Evolutionary conservation across 1,140 invertebrate genomes (phyloP).

Genomic region (Drosophila erecta): DNA sequence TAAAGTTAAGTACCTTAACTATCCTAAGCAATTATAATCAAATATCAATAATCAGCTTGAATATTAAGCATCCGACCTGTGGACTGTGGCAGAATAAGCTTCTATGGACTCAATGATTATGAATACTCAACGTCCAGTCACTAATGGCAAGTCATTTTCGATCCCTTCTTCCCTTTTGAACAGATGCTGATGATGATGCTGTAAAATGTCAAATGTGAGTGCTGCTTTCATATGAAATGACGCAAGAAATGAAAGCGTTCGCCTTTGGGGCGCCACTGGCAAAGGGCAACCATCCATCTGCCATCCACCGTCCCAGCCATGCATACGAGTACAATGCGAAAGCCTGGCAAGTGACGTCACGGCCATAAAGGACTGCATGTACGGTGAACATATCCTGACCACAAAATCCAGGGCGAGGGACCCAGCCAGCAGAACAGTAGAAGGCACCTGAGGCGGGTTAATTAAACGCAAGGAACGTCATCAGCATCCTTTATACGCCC

Average conservation of each 20-base stretch:
- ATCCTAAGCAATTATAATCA: neutral
- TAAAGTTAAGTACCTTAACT: no score
- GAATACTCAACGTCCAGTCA: slow-evolving; percentile 38
- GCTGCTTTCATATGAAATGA: slow-evolving; percentile 72
- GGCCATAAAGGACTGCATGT: slow-evolving; percentile 3
- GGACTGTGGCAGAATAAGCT: neutral
- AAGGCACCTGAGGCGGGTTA: slow-evolving; percentile 30
- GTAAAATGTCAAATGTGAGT: slow-evolving; percentile 77
- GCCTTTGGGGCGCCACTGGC: slow-evolving; percentile 36
- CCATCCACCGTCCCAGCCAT: slow-evolving; percentile 12
- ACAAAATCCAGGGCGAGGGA: slow-evolving; percentile 37
- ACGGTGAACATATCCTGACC: slow-evolving; percentile 18
- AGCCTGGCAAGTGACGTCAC: slow-evolving; percentile 58
- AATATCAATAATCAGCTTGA: slow-evolving; percentile 2
- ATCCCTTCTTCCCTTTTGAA: slow-evolving; percentile 1
- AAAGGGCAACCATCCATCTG: slow-evolving; percentile 58
- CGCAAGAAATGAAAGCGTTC: slow-evolving; percentile 69
- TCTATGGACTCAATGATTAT: slow-evolving; percentile 36
- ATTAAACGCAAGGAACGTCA: slow-evolving; percentile 58
- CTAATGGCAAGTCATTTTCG: slow-evolving; percentile 15
- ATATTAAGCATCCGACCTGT: slow-evolving; percentile 41
- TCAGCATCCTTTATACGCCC: slow-evolving; percentile 14
- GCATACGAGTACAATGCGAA: slow-evolving; percentile 12
- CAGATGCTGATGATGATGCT: slow-evolving; percentile 63
- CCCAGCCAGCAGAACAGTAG: slow-evolving; percentile 20